Evolutionary conservation across 2,113 vertebrate species (phyloP).

Genomic region (Aythya baeri): DNA sequence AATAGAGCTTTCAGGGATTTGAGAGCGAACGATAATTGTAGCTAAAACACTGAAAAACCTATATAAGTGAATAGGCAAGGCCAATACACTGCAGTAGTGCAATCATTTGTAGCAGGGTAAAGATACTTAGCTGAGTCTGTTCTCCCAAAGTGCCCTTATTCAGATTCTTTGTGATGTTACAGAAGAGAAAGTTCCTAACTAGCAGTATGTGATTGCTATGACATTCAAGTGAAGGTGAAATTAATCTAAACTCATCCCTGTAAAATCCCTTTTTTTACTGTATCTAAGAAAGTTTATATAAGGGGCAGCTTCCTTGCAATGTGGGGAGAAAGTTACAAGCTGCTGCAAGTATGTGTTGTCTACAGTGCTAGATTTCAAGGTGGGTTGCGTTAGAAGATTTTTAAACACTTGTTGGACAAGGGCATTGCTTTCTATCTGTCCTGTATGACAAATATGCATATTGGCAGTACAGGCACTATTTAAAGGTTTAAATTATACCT

Average conservation of each 20-base stretch:
- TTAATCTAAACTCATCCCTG: not conserved
- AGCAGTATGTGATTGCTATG: not conserved
- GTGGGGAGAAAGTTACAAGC: not conserved
- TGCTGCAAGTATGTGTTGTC: not conserved
- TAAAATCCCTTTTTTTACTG: not conserved
- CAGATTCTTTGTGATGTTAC: not conserved
- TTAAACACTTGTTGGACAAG: not conserved
- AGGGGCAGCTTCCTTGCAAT: not conserved
- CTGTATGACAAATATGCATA: not conserved
- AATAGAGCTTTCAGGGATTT: not conserved
- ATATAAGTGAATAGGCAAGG: not conserved
- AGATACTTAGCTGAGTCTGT: not conserved
- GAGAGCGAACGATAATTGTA: not conserved
- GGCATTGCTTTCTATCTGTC: not conserved
- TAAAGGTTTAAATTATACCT: not conserved
- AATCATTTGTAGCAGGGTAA: not conserved
- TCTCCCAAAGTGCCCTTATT: not conserved
- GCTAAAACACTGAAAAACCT: not conserved
- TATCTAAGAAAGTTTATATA: not conserved
- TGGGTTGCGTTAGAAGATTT: not conserved
- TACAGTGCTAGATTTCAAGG: not conserved
- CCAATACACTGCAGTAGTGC: not conserved
- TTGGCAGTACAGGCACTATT: not conserved
- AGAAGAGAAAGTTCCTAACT: not conserved
- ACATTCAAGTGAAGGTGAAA: not conserved